A percentile compares a stretch with the other conserved stretches of the same genome.
Conservation (phyloP, 2,888 invertebrate genomes). For the Chesias legatella region DNA sequence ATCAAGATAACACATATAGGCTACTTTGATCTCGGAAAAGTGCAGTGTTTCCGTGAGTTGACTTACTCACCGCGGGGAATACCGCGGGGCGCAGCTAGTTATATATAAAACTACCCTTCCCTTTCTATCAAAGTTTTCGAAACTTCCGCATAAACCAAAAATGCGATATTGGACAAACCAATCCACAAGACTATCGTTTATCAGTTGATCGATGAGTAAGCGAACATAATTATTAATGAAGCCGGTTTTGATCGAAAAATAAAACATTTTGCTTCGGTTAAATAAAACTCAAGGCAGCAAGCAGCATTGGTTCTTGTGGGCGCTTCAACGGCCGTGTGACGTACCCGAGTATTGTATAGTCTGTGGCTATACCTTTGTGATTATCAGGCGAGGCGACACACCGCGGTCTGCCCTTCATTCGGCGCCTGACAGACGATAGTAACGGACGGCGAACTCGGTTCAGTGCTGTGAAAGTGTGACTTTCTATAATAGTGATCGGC, state of each 20-base stretch:
- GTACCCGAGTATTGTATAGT: constrained; percentile 1
- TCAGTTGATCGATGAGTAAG: constrained; percentile 8
- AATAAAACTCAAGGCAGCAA: constrained; percentile 4
- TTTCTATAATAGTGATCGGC: constrained; percentile 49
- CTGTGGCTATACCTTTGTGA: constrained; percentile 33
- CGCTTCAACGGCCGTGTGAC: too few species aligned
- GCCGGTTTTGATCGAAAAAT: constrained; percentile 1
- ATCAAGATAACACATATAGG: too few species aligned
- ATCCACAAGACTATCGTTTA: background rate
- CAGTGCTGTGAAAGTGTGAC: constrained; percentile 52
- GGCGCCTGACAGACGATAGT: constrained; percentile 33
- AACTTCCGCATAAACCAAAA: too few species aligned
- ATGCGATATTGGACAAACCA: too few species aligned
- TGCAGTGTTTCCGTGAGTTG: too few species aligned
- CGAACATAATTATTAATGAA: constrained; percentile 3
- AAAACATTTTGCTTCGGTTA: constrained; percentile 3
- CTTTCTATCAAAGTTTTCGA: too few species aligned
- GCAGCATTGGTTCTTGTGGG: constrained; percentile 4
- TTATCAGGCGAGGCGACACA: constrained; percentile 32
- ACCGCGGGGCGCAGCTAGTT: too few species aligned
- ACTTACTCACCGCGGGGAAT: too few species aligned
- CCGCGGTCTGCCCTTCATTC: constrained; percentile 37
- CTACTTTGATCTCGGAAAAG: too few species aligned
- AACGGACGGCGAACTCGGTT: constrained; percentile 24
- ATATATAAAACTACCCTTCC: too few species aligned